Base-by-base conservation (phyloP, 2,113 vertebrate genomes). In the Cebidichthys violaceus region DNA sequence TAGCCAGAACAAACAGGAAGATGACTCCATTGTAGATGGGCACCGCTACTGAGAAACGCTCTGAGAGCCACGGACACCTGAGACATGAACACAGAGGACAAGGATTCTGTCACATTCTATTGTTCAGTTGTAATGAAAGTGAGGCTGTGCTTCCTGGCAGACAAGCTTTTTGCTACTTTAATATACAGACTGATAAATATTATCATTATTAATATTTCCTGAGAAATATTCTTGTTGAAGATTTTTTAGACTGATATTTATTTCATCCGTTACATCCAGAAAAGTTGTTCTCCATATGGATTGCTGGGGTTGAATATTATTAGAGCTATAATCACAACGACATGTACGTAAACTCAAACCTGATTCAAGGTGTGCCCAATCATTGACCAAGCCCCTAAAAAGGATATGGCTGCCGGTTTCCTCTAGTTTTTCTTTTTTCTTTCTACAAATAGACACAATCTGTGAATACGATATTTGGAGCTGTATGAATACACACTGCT, bases 1-100 rank as follows among this genome's bases (percentile, higher is more conserved):
- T 99, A 84, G 98, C 97, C 95, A 99, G 88, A 75, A 99, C 98
- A 27, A 99, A 99, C 73, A 99, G 94, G 94, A 99, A 99, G 92
- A 99, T 95, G 77, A 98, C 81, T 0, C 96, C 97, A 96, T 99
- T 99, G 95, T 99, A 99, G 93, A 96, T 92, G 0, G 97, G 98
- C 77, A 99, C 96, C 33, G 95, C 86, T 0, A 98, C 96, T 1
- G 98, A 99, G 90, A 99, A 92, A 31, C 92, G 92, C 87, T 98
- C 95, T 31, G 97, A 97, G 33, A 99, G 96, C 95, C 97, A 98
- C 0, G 98, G 98, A 90, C 98, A 99, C 88, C 98, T 99, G 90
- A 10, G 78, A 75, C 47, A 39, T 0, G 24, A 37, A 71, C 18
- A 70, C 4, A 74, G 18, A 70, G 18, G 7, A 18, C 0, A 24